Percentiles rank a stretch among this genome's conserved stretches.
Evolutionary conservation across 2,888 invertebrate genomes (phyloP).

Genomic region (Lochmaea capreae): DNA sequence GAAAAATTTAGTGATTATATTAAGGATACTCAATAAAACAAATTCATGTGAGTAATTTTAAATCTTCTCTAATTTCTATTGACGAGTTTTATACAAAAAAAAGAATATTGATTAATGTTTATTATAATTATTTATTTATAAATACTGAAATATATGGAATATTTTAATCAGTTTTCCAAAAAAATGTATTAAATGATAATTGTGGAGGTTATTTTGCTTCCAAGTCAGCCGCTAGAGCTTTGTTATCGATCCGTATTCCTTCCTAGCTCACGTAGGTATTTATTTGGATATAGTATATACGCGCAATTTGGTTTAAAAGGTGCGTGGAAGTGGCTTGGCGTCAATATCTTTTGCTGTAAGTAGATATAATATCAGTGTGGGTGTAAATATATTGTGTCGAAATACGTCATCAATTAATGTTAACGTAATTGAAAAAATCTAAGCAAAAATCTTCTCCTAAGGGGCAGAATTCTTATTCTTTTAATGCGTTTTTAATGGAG

Average conservation of each 20-base stretch:
- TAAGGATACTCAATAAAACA: too few relatives aligned
- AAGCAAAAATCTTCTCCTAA: too few relatives aligned
- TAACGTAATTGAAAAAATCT: too few relatives aligned
- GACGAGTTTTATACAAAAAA: too few relatives aligned
- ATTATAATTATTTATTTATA: background rate
- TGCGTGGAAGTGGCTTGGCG: background rate
- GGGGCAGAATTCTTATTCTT: too few relatives aligned
- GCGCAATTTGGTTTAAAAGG: constrained; percentile 5
- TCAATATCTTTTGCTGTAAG: background rate
- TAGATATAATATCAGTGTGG: background rate
- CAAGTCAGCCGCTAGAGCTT: background rate
- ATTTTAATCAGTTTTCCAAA: too few relatives aligned
- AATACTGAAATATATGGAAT: background rate
- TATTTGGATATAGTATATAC: constrained; percentile 16
- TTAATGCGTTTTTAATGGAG: too few relatives aligned
- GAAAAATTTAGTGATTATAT: background rate
- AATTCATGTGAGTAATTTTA: too few relatives aligned
- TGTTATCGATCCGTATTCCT: constrained; percentile 1
- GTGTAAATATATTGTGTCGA: background rate
- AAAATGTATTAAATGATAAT: background rate
- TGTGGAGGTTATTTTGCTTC: background rate
- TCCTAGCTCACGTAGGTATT: background rate
- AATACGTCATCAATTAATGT: background rate
- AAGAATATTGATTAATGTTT: too few relatives aligned
- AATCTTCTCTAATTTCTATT: too few relatives aligned